These are phyloP conservation scores for Cecropterus lyciades DNA, from an alignment of 1,140 invertebrate genomes.

Conservation along the genomic window DNA sequence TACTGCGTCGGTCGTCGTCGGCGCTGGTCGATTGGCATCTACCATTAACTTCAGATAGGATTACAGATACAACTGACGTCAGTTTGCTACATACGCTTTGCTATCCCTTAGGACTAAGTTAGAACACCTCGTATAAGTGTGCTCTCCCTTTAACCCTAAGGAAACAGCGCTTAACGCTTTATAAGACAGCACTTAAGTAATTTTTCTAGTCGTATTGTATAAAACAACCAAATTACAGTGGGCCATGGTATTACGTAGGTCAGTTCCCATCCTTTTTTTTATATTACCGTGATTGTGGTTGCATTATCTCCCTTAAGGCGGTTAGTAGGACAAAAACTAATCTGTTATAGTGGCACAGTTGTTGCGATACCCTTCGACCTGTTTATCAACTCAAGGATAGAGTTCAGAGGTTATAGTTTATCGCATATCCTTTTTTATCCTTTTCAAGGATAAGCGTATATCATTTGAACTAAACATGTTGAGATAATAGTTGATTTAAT, in stretches of 20 bases:
- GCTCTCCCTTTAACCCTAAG: too few relatives aligned
- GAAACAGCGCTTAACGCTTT: too few relatives aligned
- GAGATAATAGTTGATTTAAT: neutral
- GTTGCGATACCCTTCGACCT: slow-evolving; percentile 65
- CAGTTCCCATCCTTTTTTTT: slow-evolving; percentile 20
- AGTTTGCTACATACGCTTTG: too few relatives aligned
- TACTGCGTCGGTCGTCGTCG: too few relatives aligned
- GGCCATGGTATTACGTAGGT: slow-evolving; percentile 14
- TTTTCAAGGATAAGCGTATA: neutral
- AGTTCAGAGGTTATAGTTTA: slow-evolving; percentile 19
- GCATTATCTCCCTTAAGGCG: slow-evolving; percentile 45
- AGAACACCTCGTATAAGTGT: too few relatives aligned
- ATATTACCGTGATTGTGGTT: slow-evolving; percentile 25
- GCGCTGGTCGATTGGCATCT: too few relatives aligned
- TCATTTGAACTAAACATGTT: neutral
- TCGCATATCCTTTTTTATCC: slow-evolving; percentile 10
- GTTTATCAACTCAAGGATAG: slow-evolving; percentile 44
- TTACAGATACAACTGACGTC: too few relatives aligned
- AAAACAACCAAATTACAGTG: slow-evolving; percentile 2
- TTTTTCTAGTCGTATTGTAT: too few relatives aligned
- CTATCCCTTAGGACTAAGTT: too few relatives aligned
- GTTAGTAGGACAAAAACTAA: slow-evolving; percentile 73
- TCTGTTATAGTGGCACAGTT: slow-evolving; percentile 62
- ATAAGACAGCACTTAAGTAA: too few relatives aligned
- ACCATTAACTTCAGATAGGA: too few relatives aligned